Evolutionary conservation across 2,113 vertebrate species (phyloP).

Genomic region (Todiramphus saurophagus): DNA sequence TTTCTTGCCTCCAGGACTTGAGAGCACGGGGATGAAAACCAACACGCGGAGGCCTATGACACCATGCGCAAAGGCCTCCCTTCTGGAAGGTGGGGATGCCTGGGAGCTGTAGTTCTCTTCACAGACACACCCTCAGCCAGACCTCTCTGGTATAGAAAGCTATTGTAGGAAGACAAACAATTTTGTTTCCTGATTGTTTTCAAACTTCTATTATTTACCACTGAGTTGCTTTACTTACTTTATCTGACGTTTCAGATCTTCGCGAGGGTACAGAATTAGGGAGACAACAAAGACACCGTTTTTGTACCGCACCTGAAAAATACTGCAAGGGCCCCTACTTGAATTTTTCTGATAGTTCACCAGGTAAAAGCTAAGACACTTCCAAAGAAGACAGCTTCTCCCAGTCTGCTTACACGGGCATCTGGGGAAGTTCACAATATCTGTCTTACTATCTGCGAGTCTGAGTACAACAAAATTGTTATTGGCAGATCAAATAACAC

Average conservation of each 20-base stretch:
- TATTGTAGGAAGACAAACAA: not conserved
- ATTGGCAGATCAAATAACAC: not conserved
- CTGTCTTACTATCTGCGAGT: not conserved
- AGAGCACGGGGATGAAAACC: not conserved
- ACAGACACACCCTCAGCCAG: not conserved
- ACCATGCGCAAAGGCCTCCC: not conserved
- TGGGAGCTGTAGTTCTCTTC: constrained; percentile 7
- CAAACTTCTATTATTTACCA: not conserved
- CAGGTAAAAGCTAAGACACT: not conserved
- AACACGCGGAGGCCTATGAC: not conserved
- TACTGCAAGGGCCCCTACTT: not conserved
- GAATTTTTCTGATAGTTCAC: not conserved
- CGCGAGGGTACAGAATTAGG: not conserved
- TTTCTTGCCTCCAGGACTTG: not conserved
- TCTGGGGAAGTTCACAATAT: fast-evolving
- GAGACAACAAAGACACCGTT: not conserved
- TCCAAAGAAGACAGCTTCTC: not conserved
- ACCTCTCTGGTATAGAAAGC: not conserved
- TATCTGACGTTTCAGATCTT: not conserved
- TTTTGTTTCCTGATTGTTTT: not conserved
- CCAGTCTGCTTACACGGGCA: not conserved
- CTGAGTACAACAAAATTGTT: not conserved
- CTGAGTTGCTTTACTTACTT: not conserved
- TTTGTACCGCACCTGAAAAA: not conserved
- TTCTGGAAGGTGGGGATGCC: not conserved